Evolutionary conservation across 2,797 vertebrate species (phyloP).

Genomic region (Eidolon dupreanum): DNA sequence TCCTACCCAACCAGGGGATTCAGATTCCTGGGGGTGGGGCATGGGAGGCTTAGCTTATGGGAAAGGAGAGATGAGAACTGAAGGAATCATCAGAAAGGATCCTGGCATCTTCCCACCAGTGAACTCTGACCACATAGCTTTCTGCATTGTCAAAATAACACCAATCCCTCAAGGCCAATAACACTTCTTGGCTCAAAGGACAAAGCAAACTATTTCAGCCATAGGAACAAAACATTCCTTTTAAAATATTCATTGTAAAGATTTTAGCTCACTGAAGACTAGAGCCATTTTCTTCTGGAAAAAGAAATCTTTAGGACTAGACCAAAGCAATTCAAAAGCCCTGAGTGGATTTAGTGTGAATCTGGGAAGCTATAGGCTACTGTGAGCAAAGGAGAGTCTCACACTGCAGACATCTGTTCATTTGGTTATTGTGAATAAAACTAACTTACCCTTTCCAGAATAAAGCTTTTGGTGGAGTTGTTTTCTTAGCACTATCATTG

Average conservation of each 20-base stretch:
- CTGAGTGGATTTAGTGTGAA: not conserved
- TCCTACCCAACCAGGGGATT: not conserved
- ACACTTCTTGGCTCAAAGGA: not conserved
- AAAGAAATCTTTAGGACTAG: not conserved
- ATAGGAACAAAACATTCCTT: not conserved
- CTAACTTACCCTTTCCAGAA: conserved; percentile 76
- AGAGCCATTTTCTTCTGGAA: not conserved
- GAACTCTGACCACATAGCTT: not conserved
- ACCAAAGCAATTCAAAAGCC: not conserved
- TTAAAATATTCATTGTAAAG: not conserved
- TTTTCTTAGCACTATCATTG: conserved; percentile 71
- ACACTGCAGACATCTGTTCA: not conserved
- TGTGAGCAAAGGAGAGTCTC: not conserved
- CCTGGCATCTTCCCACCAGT: not conserved
- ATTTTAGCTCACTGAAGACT: not conserved
- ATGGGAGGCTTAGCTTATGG: not conserved
- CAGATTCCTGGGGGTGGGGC: not conserved
- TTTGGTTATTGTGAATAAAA: not conserved
- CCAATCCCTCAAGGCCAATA: not conserved
- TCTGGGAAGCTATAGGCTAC: not conserved
- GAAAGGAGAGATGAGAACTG: not conserved
- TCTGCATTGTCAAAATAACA: not conserved
- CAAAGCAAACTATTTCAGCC: not conserved
- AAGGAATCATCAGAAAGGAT: not conserved
- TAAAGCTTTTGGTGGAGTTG: conserved; percentile 49